Percentiles rank a stretch among this genome's conserved stretches.
These are phyloP conservation scores for Xyrichtys novacula DNA, from an alignment of 2,797 vertebrate species.

Conservation along the genomic window DNA sequence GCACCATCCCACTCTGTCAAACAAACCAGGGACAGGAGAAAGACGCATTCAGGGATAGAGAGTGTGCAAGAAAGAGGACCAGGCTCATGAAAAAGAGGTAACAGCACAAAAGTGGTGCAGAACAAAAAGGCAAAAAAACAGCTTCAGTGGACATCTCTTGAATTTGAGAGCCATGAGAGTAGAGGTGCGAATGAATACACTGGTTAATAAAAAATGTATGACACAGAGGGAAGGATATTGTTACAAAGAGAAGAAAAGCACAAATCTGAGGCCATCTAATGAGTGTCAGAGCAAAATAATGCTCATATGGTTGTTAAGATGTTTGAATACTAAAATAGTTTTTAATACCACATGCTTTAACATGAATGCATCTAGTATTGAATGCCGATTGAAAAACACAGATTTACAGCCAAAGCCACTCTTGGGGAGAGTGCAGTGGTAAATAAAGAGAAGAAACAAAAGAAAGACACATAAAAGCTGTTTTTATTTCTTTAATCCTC, in stretches of 20 bases:
- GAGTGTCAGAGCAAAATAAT: not conserved
- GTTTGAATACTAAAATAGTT: too few species aligned
- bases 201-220: constrained; percentile 9
- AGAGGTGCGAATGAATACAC: not conserved
- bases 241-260: not conserved
- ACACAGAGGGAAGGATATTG: not conserved
- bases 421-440: too few species aligned
- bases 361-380: too few species aligned
- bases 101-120: not conserved
- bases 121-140: not conserved
- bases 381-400: too few species aligned
- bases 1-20: not conserved
- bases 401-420: too few species aligned
- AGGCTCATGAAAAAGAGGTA: not conserved
- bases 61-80: not conserved
- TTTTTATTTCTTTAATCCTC: too few species aligned
- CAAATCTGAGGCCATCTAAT: not conserved
- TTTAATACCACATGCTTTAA: too few species aligned
- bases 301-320: not conserved
- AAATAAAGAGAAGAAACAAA: too few species aligned
- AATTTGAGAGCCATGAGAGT: not conserved
- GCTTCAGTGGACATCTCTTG: not conserved
- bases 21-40: not conserved
- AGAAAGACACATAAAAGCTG: too few species aligned
- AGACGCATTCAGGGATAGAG: not conserved